Evolutionary conservation across 2,113 vertebrate genomes (phyloP).

Genomic region (Chloropsis hardwickii): DNA sequence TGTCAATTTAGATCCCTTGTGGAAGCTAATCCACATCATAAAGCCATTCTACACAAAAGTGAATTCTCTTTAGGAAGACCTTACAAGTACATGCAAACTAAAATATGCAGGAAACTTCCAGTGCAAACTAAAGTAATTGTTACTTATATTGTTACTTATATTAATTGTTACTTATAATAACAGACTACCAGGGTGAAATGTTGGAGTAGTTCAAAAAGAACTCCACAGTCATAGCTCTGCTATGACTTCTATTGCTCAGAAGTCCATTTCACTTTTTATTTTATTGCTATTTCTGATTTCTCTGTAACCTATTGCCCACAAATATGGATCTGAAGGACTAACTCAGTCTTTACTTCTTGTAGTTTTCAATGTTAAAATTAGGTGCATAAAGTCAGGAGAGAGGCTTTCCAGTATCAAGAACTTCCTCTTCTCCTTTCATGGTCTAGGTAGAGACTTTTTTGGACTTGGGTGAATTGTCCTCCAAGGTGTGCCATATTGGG

Average conservation of each 20-base stretch:
- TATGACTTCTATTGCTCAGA: neutral
- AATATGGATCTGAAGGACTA: neutral
- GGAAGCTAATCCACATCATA: constrained; percentile 48
- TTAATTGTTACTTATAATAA: neutral
- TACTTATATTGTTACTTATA: too few species aligned
- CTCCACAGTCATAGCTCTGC: neutral
- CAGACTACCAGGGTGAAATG: neutral
- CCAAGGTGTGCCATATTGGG: neutral
- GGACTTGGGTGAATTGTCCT: neutral
- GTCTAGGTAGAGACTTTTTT: neutral
- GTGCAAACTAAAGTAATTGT: neutral
- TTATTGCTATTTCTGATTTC: neutral
- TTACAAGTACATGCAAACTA: neutral
- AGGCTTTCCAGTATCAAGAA: neutral
- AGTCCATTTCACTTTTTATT: neutral
- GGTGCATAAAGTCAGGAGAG: neutral
- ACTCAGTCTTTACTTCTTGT: neutral
- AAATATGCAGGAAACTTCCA: constrained; percentile 16
- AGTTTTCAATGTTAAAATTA: neutral
- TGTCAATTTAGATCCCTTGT: constrained; percentile 49
- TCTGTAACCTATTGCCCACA: neutral
- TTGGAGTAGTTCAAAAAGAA: neutral
- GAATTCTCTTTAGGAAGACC: constrained; percentile 17
- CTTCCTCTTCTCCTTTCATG: neutral
- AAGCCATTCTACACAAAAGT: constrained; percentile 21